Percentiles rank a stretch among this genome's conserved stretches.
Evolutionary conservation across 1,140 invertebrate genomes (phyloP).

Genomic region (Apis laboriosa): DNA sequence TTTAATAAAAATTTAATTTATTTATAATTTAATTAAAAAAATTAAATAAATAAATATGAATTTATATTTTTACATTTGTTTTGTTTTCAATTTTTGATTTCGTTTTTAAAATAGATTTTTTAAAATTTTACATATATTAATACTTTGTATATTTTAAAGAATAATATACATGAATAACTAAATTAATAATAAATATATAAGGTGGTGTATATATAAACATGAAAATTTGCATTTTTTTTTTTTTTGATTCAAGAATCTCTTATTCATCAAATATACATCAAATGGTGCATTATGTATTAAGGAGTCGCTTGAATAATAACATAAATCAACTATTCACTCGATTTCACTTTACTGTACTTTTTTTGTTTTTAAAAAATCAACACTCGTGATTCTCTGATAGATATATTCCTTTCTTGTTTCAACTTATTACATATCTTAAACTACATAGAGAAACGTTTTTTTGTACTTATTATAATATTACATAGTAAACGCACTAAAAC

Average conservation of each 20-base stretch:
- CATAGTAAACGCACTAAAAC: conserved; percentile 48
- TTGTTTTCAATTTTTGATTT: too few species aligned
- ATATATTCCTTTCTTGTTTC: conserved; percentile 48
- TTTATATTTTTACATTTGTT: too few species aligned
- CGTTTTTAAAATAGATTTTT: too few species aligned
- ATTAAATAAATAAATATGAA: too few species aligned
- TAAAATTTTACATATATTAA: too few species aligned
- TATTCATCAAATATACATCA: conserved; percentile 47
- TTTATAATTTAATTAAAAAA: too few species aligned
- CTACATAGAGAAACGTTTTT: conserved; percentile 49
- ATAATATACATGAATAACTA: background rate
- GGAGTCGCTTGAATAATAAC: conserved; percentile 29
- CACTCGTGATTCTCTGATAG: conserved; percentile 45
- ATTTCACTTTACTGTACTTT: conserved; percentile 16
- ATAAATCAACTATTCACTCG: conserved; percentile 28
- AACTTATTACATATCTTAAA: conserved; percentile 53
- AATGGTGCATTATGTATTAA: conserved; percentile 34
- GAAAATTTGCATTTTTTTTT: background rate
- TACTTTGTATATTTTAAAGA: too few species aligned
- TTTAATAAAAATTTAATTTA: too few species aligned
- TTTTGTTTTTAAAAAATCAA: conserved; percentile 35
- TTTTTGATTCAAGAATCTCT: conserved; percentile 46
- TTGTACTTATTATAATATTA: conserved; percentile 51
- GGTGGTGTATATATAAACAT: background rate
- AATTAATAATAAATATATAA: too few species aligned